A percentile compares a stretch with the other conserved stretches of the same genome.
Evolutionary conservation across 2,797 vertebrate genomes (phyloP).

Genomic region (Aldrovandia affinis): DNA sequence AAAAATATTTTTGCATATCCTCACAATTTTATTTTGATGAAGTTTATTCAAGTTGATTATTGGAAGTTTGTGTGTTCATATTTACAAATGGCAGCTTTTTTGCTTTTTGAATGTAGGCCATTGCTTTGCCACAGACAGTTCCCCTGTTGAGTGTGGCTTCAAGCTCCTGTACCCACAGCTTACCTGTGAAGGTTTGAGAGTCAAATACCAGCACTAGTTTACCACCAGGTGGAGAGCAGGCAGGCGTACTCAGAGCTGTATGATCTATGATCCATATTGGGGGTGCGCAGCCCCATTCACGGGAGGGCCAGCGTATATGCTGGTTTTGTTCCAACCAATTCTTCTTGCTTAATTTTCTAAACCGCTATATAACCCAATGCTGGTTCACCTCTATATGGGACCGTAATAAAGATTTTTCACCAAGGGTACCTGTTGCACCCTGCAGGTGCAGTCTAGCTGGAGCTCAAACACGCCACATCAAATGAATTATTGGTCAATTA

Average conservation of each 20-base stretch:
- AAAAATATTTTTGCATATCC: conserved; percentile 1
- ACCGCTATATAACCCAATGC: too few relatives aligned
- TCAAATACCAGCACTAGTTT: not conserved
- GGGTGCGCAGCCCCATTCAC: too few relatives aligned
- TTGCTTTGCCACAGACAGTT: not conserved
- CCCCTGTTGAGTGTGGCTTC: not conserved
- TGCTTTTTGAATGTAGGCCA: conserved; percentile 10
- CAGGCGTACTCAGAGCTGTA: not conserved
- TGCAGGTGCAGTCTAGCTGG: too few relatives aligned
- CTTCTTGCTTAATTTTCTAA: too few relatives aligned
- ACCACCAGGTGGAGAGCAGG: not conserved
- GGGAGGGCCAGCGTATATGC: too few relatives aligned
- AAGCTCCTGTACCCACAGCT: not conserved
- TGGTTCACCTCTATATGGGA: too few relatives aligned
- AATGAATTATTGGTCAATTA: too few relatives aligned
- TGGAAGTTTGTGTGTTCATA: conserved; percentile 42
- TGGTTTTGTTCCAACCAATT: too few relatives aligned
- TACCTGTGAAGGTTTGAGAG: not conserved
- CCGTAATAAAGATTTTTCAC: too few relatives aligned
- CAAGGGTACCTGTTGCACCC: too few relatives aligned
- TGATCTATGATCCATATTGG: not conserved
- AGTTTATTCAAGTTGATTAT: conserved; percentile 41
- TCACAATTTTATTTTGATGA: conserved; percentile 5
- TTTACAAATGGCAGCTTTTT: conserved; percentile 56
- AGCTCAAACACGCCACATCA: too few relatives aligned